Evolutionary conservation across 2,797 vertebrate species (phyloP).

Genomic region (Esox lucius): DNA sequence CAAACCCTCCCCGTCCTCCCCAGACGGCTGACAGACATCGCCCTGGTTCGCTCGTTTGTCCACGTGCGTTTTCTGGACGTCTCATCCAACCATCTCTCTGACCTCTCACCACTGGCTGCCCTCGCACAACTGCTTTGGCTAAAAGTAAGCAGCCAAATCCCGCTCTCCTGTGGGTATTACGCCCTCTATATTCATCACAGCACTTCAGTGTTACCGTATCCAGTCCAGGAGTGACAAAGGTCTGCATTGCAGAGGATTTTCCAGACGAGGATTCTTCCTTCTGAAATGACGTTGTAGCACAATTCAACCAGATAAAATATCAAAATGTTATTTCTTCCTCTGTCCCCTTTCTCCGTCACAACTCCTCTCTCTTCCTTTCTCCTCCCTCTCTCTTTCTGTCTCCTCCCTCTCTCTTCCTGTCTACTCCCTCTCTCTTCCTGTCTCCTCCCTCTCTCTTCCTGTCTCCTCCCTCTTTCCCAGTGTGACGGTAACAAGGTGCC

Average conservation of each 20-base stretch:
- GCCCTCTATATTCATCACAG: not conserved
- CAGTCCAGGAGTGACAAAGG: too few relatives aligned
- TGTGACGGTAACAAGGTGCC: constrained; percentile 79
- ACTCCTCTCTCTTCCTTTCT: not conserved
- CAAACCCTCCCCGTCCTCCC: not conserved
- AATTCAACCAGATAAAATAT: not conserved
- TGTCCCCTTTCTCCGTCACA: too few relatives aligned
- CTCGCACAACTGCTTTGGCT: constrained; percentile 91
- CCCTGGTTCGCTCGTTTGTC: constrained; percentile 76
- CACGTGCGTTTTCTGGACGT: constrained; percentile 91
- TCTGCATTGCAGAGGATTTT: too few relatives aligned
- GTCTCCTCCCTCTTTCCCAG: constrained; percentile 31
- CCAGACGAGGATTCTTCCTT: not conserved
- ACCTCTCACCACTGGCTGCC: constrained; percentile 80
- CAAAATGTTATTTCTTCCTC: not conserved
- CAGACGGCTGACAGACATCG: constrained; percentile 84
- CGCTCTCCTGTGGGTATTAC: not conserved
- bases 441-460: too few relatives aligned
- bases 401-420: not conserved
- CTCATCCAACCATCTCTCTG: constrained; percentile 84
- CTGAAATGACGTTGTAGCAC: not conserved
- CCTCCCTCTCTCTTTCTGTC: not conserved
- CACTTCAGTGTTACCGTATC: too few relatives aligned
- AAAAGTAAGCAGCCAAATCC: constrained; percentile 65
- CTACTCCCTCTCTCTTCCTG: not conserved